phyloP scores from a whole-genome alignment of 2,113 vertebrate species.

The Potamarius usumacintae region DNA sequence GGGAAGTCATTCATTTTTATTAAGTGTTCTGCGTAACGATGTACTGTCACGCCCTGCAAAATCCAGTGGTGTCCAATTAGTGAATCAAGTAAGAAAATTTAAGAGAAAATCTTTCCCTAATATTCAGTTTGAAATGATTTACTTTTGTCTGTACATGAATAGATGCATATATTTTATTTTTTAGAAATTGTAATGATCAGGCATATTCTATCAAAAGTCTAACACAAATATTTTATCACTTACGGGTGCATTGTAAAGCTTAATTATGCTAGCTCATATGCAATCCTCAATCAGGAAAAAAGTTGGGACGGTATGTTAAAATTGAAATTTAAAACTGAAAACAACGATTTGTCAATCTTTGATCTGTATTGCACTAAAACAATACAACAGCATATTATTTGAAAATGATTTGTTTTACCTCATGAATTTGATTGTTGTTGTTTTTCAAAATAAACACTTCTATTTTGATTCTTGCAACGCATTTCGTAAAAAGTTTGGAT shows the following conservation, averaged over 20 bases:
- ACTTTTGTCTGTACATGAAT: background rate
- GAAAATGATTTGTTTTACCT: too few species aligned
- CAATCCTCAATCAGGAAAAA: too few species aligned
- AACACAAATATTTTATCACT: background rate
- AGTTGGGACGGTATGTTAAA: too few species aligned
- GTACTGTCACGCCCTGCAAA: background rate
- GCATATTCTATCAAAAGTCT: background rate
- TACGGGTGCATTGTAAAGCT: background rate
- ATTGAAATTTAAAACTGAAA: too few species aligned
- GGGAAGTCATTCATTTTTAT: conserved; percentile 21
- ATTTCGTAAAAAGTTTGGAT: too few species aligned
- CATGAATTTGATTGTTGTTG: too few species aligned
- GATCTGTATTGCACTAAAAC: too few species aligned
- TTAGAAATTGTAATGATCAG: background rate
- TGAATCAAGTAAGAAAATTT: background rate
- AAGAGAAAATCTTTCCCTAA: background rate
- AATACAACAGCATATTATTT: too few species aligned
- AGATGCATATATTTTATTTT: background rate
- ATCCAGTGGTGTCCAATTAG: background rate
- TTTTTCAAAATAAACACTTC: too few species aligned
- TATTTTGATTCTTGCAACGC: too few species aligned
- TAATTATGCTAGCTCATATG: background rate
- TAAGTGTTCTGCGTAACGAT: background rate
- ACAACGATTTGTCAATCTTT: too few species aligned
- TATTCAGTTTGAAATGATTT: background rate